Conservation (phyloP, 1,140 invertebrate species). For the Pantala flavescens region DNA sequence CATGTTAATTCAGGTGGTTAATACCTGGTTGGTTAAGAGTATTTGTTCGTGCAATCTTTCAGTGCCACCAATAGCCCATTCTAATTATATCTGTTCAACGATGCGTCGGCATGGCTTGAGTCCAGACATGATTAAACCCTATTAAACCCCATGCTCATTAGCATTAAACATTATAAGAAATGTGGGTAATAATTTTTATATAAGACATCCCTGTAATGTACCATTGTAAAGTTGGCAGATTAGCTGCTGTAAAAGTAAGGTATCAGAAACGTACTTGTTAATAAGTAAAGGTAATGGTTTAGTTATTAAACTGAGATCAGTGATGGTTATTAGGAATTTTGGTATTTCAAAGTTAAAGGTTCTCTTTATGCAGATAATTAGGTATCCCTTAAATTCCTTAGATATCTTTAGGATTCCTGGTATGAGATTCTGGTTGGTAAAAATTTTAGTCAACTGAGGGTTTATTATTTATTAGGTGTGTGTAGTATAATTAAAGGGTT, state of each 20-base stretch:
- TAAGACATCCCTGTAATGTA: not conserved
- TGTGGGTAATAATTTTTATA: not conserved
- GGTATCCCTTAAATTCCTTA: too few species aligned
- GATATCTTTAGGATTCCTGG: too few species aligned
- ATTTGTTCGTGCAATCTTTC: slow-evolving; percentile 15
- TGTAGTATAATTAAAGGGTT: too few species aligned
- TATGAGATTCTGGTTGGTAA: too few species aligned
- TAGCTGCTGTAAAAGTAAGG: not conserved
- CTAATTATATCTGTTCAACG: not conserved
- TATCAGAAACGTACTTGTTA: not conserved
- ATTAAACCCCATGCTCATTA: slow-evolving; percentile 15
- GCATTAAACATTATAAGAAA: not conserved
- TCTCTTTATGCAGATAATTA: too few species aligned
- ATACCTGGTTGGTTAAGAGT: slow-evolving; percentile 14
- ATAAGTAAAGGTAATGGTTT: not conserved
- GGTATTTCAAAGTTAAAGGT: too few species aligned
- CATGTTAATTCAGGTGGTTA: slow-evolving; percentile 10
- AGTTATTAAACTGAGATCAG: too few species aligned
- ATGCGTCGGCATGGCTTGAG: not conserved
- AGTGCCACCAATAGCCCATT: slow-evolving; percentile 15
- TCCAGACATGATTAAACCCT: slow-evolving; percentile 12
- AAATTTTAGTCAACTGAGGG: too few species aligned
- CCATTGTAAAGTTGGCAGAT: not conserved
- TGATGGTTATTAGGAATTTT: too few species aligned
- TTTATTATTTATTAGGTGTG: too few species aligned